These are phyloP conservation scores for Paralichthys olivaceus DNA, from an alignment of 2,113 vertebrate genomes.

Conservation along the genomic window DNA sequence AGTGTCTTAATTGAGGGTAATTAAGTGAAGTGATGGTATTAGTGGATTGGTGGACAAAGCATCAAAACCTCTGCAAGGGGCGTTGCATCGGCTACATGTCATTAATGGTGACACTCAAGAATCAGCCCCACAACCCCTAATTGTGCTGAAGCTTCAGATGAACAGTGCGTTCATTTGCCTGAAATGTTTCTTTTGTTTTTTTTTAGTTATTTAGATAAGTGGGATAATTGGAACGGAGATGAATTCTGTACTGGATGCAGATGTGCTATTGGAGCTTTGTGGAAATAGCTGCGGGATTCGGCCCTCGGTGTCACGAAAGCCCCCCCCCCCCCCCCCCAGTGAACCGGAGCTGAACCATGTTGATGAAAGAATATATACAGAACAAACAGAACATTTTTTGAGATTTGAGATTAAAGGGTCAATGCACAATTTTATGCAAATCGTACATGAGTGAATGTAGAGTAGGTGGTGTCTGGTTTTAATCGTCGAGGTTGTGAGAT, in stretches of 20 bases:
- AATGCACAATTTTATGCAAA: not conserved
- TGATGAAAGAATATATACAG: too few relatives aligned
- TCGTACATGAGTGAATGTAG: too few relatives aligned
- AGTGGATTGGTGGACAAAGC: conserved; percentile 76
- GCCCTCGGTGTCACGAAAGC: conserved; percentile 12
- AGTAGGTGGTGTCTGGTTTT: too few relatives aligned
- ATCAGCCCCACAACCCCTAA: conserved; percentile 56
- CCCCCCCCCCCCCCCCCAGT: not conserved
- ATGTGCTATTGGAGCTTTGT: conserved; percentile 43
- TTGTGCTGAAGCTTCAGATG: conserved; percentile 63
- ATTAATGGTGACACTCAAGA: conserved; percentile 74
- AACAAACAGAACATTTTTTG: not conserved
- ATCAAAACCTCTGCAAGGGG: conserved; percentile 68
- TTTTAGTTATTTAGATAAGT: conserved; percentile 77
- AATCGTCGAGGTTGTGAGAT: too few relatives aligned
- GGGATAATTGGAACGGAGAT: conserved; percentile 62
- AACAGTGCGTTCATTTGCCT: conserved; percentile 55
- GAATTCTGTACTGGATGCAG: conserved; percentile 52
- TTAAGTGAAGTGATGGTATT: conserved; percentile 82
- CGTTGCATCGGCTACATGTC: conserved; percentile 64
- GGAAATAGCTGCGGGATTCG: conserved; percentile 41
- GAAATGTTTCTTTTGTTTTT: conserved; percentile 41
- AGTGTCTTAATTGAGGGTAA: conserved; percentile 81
- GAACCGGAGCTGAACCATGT: too few relatives aligned
- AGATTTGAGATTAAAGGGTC: not conserved